phyloP scores from a whole-genome alignment of 2,113 vertebrate species.

The Tetrao urogallus region DNA sequence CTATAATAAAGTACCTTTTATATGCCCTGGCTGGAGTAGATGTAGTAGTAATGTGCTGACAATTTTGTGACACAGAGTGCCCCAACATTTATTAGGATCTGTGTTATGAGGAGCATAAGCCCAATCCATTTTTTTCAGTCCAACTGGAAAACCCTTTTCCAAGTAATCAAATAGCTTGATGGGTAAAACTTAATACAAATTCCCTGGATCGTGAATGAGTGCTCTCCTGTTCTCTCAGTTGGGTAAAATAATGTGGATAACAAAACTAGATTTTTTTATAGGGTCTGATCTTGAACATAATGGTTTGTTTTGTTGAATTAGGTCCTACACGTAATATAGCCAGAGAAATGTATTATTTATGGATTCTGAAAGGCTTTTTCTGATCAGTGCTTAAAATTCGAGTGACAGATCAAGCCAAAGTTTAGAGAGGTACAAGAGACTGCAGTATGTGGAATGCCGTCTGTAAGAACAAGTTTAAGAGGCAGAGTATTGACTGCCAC shows the following conservation, averaged over 20 bases:
- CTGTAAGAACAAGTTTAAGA: not conserved
- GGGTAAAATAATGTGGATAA: not conserved
- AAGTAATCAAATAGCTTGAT: not conserved
- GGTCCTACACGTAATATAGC: not conserved
- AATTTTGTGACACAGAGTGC: not conserved
- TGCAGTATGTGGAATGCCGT: not conserved
- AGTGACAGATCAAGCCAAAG: not conserved
- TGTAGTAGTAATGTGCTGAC: accelerated
- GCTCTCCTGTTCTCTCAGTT: not conserved
- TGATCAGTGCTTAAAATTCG: not conserved
- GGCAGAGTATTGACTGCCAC: not conserved
- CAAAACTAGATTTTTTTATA: not conserved
- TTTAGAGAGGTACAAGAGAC: not conserved
- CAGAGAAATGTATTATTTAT: not conserved
- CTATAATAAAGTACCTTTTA: not conserved
- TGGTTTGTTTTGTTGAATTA: not conserved
- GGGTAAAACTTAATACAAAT: not conserved
- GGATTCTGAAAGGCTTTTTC: not conserved
- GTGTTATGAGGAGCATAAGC: not conserved
- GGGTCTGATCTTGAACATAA: not conserved
- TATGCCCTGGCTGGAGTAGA: not conserved
- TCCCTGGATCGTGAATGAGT: not conserved
- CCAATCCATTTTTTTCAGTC: not conserved
- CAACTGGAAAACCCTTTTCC: not conserved
- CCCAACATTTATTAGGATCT: not conserved